These are phyloP conservation scores for Acleris holmiana DNA, from an alignment of 2,888 invertebrate genomes.

Conservation along the genomic window DNA sequence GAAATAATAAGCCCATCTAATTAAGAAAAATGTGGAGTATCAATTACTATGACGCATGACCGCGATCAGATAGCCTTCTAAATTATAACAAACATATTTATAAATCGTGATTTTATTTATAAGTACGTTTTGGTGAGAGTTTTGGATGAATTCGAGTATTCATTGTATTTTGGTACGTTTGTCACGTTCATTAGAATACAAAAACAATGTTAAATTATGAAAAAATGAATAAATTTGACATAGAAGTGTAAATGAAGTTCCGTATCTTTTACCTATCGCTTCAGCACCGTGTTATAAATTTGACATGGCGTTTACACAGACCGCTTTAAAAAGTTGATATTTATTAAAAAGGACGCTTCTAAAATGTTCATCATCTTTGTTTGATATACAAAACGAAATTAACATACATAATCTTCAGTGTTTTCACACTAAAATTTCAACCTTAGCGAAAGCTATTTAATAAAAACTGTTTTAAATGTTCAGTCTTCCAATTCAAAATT, in stretches of 20 bases:
- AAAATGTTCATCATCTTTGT: no score
- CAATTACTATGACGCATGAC: conserved; percentile 59
- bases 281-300: conserved; percentile 2
- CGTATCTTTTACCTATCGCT: not conserved
- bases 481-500: no score
- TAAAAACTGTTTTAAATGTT: no score
- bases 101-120: conserved; percentile 47
- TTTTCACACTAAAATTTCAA: not conserved
- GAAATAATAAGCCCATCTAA: conserved; percentile 46
- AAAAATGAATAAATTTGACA: not conserved
- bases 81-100: conserved; percentile 34
- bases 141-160: not conserved
- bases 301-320: conserved; percentile 6
- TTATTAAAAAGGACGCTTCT: no score
- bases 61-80: conserved; percentile 49
- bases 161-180: not conserved
- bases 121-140: not conserved
- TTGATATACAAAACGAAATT: no score
- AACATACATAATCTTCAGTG: no score
- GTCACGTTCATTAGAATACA: no score
- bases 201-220: no score
- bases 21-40: conserved; percentile 58
- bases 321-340: no score
- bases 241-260: not conserved
- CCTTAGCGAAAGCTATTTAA: no score